Evolutionary conservation across 2,113 vertebrate genomes (phyloP).

Genomic region (Gavia stellata): DNA sequence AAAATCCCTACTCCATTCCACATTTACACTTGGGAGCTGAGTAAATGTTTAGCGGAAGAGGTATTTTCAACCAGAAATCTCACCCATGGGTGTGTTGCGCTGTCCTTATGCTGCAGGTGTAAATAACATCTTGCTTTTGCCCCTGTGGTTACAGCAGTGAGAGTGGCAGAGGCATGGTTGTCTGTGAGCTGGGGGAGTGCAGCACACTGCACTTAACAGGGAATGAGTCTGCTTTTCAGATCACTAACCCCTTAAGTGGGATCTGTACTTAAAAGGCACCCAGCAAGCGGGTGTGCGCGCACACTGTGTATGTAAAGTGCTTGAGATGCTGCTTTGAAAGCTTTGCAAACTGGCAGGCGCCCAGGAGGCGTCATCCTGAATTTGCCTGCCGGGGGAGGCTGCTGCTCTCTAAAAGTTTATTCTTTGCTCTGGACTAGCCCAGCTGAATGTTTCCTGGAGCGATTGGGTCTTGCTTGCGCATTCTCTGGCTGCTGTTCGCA

Average conservation of each 20-base stretch:
- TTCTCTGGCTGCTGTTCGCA: background rate
- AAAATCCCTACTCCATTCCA: background rate
- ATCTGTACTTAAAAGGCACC: conserved; percentile 60
- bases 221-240: conserved; percentile 38
- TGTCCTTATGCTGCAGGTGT: background rate
- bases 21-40: background rate
- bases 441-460: background rate
- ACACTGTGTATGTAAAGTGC: conserved; percentile 47
- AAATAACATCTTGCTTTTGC: background rate
- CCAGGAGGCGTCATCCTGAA: background rate
- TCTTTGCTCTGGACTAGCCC: background rate
- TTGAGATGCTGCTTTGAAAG: conserved; percentile 55
- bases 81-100: background rate
- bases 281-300: conserved; percentile 2
- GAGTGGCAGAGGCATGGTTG: background rate
- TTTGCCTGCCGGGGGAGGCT: background rate
- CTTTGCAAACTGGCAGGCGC: conserved; percentile 9
- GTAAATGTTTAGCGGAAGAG: background rate
- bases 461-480: background rate
- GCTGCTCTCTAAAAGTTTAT: conserved; percentile 2
- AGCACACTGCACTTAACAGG: background rate
- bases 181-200: background rate
- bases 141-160: background rate
- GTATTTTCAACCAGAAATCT: background rate
- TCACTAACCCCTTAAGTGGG: conserved; percentile 40